Base-by-base conservation (phyloP, 2,113 vertebrate genomes). In the Callithrix jacchus region DNA sequence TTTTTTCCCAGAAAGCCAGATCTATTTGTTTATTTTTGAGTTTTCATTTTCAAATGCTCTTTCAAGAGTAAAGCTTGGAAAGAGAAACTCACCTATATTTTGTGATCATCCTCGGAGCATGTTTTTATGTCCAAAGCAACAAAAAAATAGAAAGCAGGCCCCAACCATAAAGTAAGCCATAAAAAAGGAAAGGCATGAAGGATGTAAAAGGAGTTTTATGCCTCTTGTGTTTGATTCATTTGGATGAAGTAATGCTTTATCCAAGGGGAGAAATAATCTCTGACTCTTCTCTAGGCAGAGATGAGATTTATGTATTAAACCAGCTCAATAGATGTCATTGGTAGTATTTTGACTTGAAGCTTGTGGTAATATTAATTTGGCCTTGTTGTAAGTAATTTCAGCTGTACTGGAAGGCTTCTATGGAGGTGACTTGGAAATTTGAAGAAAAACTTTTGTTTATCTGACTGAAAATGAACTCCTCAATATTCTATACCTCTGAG, bases 281-380 rank as follows among this genome's bases (percentile, higher is more conserved):
- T 91, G 91, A 82, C 52, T 94, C 82, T 91, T 96, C 45, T 94
- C 37, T 95, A 81, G 87, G 64, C 45, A 97, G 85, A 92, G 73
- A 83, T 52, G 49, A 91, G 42, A 96, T 97, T 98, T 98, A 95
- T 97, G 95, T 91, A 94, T 97, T 93, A 80, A 97, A 96, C 89
- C 71, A 76, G 20, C 56, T 89, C n/a, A 27, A 56, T 86, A 79
- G 93, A 90, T 94, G 71, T 95, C 97, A 97, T 76, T 97, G 97
- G 97, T 96, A 97, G 74, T 98, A 98, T 95, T 98, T 97, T 98
- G 92, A 98, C 97, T 98, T 98, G 91, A 98, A 98, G 94, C 80
- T 97, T 97, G 42, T 98, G 93, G 93, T 97, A 89, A 98, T 93
- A 98, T 97, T 97, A 98, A 97, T 98, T 98, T 98, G 97, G 92